Conservation (phyloP, 23 tunicate species). For the Styela plicata region DNA sequence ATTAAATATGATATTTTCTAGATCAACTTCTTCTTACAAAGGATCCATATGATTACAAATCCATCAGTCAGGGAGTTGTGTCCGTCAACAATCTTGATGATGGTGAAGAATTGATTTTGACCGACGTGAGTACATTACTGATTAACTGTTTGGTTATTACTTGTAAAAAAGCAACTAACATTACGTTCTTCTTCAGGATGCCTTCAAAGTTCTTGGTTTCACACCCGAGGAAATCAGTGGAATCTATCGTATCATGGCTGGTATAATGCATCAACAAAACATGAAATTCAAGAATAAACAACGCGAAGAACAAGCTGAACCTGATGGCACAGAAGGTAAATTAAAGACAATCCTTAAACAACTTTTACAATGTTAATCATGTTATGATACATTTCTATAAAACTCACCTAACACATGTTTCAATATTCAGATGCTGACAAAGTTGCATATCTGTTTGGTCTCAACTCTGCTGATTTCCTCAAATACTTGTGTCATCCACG, state of each 20-base stretch:
- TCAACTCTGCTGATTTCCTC: conserved; percentile 94
- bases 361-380: no score
- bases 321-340: conserved; percentile 94
- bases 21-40: conserved; percentile 36
- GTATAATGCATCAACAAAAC: conserved; percentile 83
- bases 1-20: background rate
- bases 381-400: no score
- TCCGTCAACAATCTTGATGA: conserved; percentile 27
- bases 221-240: conserved; percentile 82
- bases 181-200: conserved; percentile 38
- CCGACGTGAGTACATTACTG: conserved; percentile 16
- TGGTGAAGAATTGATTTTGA: conserved; percentile 35
- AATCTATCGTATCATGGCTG: conserved; percentile 90
- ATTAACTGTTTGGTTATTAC: no score
- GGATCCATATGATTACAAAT: conserved; percentile 40
- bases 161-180: background rate
- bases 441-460: conserved; percentile 90
- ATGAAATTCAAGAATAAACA: conserved; percentile 96
- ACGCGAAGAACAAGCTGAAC: conserved; percentile 96
- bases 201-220: conserved; percentile 95
- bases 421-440: conserved; percentile 92
- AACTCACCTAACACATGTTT: no score
- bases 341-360: no score
- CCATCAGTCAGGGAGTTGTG: conserved; percentile 37
- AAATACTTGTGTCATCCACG: conserved; percentile 88